Evolutionary conservation across 2,113 vertebrate genomes (phyloP), one percentile per base, ranked within the genome.

Genomic region (Corydoras maculifer): DNA sequence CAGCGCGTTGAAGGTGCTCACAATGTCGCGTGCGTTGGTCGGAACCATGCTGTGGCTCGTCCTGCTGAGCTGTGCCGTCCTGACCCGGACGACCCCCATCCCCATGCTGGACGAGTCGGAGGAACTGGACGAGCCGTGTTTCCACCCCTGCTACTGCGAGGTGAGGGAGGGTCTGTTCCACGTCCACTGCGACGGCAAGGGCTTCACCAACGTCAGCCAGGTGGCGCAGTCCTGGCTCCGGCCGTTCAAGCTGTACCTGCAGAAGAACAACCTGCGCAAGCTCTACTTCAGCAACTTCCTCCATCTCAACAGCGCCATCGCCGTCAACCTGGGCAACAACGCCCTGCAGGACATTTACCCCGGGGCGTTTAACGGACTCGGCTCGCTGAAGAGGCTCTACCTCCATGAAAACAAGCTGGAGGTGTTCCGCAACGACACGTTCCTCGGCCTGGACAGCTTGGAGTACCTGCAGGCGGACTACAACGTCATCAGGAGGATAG

Each of bases 191-290:
- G 95, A 99, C 85, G 94, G 93, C 78, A 94, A 96, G 83, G 92
- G 96, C 91, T 98, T 99, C 94, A 97, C 94, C 87, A 98, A 98
- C 84, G 92, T 92, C 87, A 98, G 94, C 84, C 96, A 99, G 90
- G 95, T 98, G 86, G 92, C 93, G 58, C 94, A 97, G 84, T 94
- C 93, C 0, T 98, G 95, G 95, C 90, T 93, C 55, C 94, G 95
- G 91, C 96, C 95, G 85, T 99, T 98, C 87, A 98, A 99, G 91
- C 93, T 99, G 75, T 97, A 98, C 85, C 91, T 99, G 82, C 96
- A 99, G 87, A 94, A 93, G 86, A 99, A 99, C 90, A 94, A 93
- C 63, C 92, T 99, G 86, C 91, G 94, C 88, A 96, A 93, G 91
- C 91, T 99, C 87, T 98, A 99, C 84, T 94, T 93, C 82, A 99